phyloP scores from a whole-genome alignment of 2,888 invertebrate genomes.

The Dasysyrphus albostriatus region DNA sequence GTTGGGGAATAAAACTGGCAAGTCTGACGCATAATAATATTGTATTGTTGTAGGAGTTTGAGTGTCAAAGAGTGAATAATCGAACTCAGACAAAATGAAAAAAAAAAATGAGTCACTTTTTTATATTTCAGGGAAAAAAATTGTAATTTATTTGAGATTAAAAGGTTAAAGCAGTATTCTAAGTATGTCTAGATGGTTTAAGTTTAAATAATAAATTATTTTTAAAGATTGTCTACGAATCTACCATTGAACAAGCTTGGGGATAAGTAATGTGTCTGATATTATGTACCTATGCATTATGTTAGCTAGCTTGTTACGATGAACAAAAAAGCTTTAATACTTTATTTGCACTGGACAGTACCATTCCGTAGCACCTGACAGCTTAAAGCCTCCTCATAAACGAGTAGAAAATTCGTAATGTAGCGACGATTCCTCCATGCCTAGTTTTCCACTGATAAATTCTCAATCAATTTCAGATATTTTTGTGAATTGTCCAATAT shows the following conservation, averaged over 20 bases:
- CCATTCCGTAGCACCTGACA: no score
- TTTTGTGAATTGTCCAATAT: no score
- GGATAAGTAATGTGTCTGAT: no score
- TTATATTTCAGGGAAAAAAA: neutral
- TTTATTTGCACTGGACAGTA: no score
- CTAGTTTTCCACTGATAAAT: no score
- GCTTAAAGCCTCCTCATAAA: no score
- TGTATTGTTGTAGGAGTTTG: neutral
- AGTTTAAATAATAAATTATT: no score
- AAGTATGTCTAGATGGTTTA: neutral
- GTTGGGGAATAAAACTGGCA: constrained; percentile 11
- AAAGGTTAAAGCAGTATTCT: neutral
- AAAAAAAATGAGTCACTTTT: constrained; percentile 4
- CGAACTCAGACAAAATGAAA: neutral
- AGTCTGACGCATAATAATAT: constrained; percentile 9
- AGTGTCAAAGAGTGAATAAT: neutral
- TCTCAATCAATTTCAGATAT: no score
- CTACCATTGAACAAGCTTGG: no score
- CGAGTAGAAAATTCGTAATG: no score
- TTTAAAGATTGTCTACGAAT: no score
- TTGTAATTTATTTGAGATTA: neutral
- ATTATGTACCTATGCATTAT: neutral
- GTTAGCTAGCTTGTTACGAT: neutral
- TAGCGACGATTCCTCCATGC: no score
- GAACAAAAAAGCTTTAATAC: neutral